Evolutionary conservation across 1,140 invertebrate genomes (phyloP), one percentile per base, ranked within the genome.

Genomic region (Drosophila azteca): DNA sequence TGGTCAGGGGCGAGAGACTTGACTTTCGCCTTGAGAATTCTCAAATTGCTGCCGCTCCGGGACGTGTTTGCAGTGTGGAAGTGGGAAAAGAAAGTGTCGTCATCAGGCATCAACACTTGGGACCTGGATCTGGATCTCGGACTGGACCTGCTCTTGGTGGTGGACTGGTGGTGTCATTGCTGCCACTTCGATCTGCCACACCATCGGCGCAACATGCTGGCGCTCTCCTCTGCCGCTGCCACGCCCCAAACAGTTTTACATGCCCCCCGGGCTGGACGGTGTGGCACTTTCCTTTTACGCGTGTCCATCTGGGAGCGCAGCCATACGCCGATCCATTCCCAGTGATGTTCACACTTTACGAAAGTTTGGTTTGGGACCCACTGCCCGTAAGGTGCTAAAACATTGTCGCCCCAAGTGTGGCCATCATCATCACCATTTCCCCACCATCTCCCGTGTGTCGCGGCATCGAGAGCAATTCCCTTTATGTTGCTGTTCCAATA

Each of bases 11-110:
- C 0, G 26, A 29, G 26, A 29, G 26, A 29, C 26, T 29, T 7
- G 61, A 87, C 82, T 87, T 87, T 87, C 83, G 83, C 83, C 83
- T 87, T 87, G 83, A 87, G 83, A 87, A 87, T 87, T 88, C 79
- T 79, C 15, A 88, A 87, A 87, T 79, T 83, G 79, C 83, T 73
- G 3, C 24, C 24, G 5, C 24, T 3, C 24, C 24, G 24, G 24
- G 24, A 26, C 24, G 24, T 26, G 24, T 26, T 26, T 26, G 5
- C 4, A 5, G 24, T 26, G 24, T 26, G 24, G 24, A 26, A 26
- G 70, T 48, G 53, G 77, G 63, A 88, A 87, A 87, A 87, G 83
- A 87, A 87, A 87, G 83, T 87, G 83, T 87, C 79, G 83, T 72
- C 76, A 68, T 67, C 78, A 45, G 61, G 35, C 73, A 55, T 58